Conservation (phyloP, 2,888 invertebrate genomes). For the Drosophila eohydei region DNA sequence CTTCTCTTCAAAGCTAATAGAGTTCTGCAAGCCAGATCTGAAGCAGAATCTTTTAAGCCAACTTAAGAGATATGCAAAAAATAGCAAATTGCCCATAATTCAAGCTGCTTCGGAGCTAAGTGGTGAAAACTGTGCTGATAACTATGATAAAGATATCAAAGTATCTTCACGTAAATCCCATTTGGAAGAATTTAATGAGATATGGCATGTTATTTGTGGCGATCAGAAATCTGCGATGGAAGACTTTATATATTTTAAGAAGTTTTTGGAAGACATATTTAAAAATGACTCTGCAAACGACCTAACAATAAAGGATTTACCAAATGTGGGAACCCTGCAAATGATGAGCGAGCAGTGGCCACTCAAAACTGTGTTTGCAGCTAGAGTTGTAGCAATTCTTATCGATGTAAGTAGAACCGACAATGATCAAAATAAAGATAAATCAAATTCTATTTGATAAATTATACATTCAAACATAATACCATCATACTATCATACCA, state of each 20-base stretch:
- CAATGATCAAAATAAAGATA: no score
- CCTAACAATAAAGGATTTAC: accelerated
- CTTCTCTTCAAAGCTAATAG: neutral
- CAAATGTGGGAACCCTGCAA: neutral
- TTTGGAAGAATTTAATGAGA: neutral
- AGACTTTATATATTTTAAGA: neutral
- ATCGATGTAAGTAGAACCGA: neutral
- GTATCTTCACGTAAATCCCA: neutral
- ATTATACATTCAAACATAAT: no score
- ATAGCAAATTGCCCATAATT: neutral
- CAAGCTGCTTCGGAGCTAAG: neutral
- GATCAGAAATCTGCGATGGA: neutral
- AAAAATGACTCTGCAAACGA: neutral
- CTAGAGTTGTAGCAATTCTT: neutral
- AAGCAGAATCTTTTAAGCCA: neutral
- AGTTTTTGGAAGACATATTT: neutral
- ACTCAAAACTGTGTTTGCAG: neutral
- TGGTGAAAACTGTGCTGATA: neutral
- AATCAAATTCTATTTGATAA: no score
- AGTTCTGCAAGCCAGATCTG: neutral
- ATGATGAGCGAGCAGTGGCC: neutral
- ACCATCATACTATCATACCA: no score
- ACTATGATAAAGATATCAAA: neutral
- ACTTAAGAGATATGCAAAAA: neutral
- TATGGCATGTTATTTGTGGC: neutral